A percentile compares a stretch with the other conserved stretches of the same genome.
Evolutionary conservation across 2,888 invertebrate genomes (phyloP).

Genomic region (Campoletis raptor): DNA sequence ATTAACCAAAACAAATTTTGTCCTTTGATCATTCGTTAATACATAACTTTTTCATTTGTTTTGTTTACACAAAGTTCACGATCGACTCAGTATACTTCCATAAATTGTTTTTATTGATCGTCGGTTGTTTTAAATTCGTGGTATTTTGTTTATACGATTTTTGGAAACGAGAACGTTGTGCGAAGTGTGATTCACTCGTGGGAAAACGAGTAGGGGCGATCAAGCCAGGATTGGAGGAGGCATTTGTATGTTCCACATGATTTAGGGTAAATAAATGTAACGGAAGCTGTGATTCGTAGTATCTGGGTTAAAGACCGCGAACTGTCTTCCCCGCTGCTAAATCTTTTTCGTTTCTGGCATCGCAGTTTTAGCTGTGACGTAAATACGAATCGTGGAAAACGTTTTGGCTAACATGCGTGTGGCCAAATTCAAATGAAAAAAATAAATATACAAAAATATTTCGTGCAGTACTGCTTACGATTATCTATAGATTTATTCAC

Average conservation of each 20-base stretch:
- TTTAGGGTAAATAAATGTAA: constrained; percentile 66
- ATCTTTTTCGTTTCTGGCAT: constrained; percentile 61
- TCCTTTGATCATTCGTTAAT: not conserved
- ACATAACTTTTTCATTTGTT: not conserved
- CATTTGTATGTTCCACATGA: constrained; percentile 40
- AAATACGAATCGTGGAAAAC: constrained; percentile 43
- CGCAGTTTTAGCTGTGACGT: constrained; percentile 49
- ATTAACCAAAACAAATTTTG: not conserved
- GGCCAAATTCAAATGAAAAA: constrained; percentile 5
- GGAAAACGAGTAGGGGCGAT: constrained; percentile 1
- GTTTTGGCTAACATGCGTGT: constrained; percentile 41
- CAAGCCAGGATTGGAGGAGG: constrained; percentile 9
- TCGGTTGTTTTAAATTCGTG: constrained; percentile 11
- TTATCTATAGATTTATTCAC: not conserved
- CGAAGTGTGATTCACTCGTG: constrained; percentile 18
- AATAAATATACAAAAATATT: constrained; percentile 19
- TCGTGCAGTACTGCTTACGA: not conserved
- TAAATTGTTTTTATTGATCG: not conserved
- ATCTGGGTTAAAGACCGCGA: constrained; percentile 75
- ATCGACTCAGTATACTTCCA: not conserved
- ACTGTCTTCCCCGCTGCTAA: constrained; percentile 67
- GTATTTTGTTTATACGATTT: constrained; percentile 11
- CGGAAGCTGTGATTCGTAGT: constrained; percentile 57
- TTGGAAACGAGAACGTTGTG: constrained; percentile 3
- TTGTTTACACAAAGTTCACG: not conserved